Base-by-base conservation (phyloP, 2,888 invertebrate genomes). In the Zonitis immaculata region DNA sequence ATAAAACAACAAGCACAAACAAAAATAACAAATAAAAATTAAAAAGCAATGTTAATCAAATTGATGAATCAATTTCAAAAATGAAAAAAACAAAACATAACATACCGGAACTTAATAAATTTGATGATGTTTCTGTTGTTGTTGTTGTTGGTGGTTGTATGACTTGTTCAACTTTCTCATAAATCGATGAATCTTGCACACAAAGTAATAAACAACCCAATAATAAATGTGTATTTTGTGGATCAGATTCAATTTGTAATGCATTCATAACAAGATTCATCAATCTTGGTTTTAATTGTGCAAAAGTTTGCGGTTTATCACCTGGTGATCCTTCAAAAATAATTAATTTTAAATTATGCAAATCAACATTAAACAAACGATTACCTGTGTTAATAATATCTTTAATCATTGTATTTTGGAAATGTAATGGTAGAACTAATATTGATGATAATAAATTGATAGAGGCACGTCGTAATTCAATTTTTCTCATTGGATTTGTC, bases 401-500 rank as follows among this genome's bases (percentile, higher is more conserved):
- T 1, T 87, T 85, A 35, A 89, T 88, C 4, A 82, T 79, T 55
- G 89, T 75, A 57, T 85, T 85, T 73, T 84, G 90, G 73, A 95
- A 97, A 78, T 98, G 96, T 52, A 96, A 82, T 0, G 99, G 98
- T 68, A 98, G 82, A 14, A 92, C 89, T 57, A 98, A 81, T 75
- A 98, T 84, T 1, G 97, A 97, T 61, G 96, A 76, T 18, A 99
- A 79, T 48, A 96, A 81, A 68, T 95, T 91, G 57, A 96, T 94
- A 26, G 95, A 93, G 1, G 97, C 92, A 65, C 92, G 86, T 57
- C 98, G 82, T 54, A 99, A 77, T 68, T 92, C 91, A 1, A 85
- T 82, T 73, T 86, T 86, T 58, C 88, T 87, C 60, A 87, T 81
- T 22, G 22, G 5, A 11, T 82, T 85, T 28, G 85, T 82, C 22